These are phyloP conservation scores for Cheilosia vernalis DNA, from an alignment of 2,888 invertebrate species.

Conservation along the genomic window DNA sequence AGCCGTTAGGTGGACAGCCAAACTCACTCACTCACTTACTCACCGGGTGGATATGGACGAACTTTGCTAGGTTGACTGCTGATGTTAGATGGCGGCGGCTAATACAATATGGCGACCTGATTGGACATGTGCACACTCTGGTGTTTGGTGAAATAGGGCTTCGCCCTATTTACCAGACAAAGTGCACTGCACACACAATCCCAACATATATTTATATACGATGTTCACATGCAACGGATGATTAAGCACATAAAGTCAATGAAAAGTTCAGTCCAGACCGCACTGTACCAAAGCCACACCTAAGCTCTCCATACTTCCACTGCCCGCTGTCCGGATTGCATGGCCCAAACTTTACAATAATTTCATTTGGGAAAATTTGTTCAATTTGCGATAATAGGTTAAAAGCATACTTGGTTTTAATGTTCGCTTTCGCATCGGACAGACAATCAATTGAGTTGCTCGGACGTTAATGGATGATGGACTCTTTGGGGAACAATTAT, in stretches of 20 bases:
- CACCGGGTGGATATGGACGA: constrained; percentile 10
- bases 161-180: constrained; percentile 12
- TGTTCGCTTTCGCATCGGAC: constrained; percentile 23
- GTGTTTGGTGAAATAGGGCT: constrained; percentile 14
- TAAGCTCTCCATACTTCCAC: neutral
- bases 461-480: constrained; percentile 18
- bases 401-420: constrained; percentile 34
- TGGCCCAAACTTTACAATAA: constrained; percentile 22
- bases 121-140: constrained; percentile 10
- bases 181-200: constrained; percentile 12
- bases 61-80: constrained; percentile 28
- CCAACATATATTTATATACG: neutral
- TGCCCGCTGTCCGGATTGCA: neutral
- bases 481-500: constrained; percentile 10
- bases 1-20: constrained; percentile 1
- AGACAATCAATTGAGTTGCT: constrained; percentile 17
- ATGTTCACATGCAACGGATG: constrained; percentile 26
- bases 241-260: constrained; percentile 32
- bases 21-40: constrained; percentile 1
- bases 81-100: constrained; percentile 6
- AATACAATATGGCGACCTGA: constrained; percentile 31
- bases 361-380: constrained; percentile 28
- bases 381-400: constrained; percentile 31
- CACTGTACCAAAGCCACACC: neutral
- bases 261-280: neutral